Evolutionary conservation across 2,797 vertebrate species (phyloP).

Genomic region (Gobionotothen gibberifrons): DNA sequence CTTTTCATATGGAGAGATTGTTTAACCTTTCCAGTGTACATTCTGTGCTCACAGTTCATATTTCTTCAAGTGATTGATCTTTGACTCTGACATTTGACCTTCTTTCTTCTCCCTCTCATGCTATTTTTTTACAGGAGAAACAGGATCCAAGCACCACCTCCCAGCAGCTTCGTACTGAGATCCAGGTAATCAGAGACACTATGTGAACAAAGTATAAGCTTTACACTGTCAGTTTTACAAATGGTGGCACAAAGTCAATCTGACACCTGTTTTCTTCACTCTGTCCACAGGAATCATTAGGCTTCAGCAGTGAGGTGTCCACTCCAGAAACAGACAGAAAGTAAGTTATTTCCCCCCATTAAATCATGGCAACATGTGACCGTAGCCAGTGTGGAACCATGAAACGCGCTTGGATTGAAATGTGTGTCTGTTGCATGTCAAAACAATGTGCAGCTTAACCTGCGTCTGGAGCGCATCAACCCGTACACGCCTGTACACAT

Average conservation of each 20-base stretch:
- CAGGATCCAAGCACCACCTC: slow-evolving; percentile 89
- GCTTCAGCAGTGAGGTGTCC: slow-evolving; percentile 91
- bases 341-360: slow-evolving; percentile 80
- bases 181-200: slow-evolving; percentile 87
- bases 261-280: slow-evolving; percentile 25
- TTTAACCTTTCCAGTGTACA: neutral
- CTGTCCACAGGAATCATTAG: slow-evolving; percentile 90
- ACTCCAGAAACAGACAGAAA: slow-evolving; percentile 97
- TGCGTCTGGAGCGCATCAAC: slow-evolving; percentile 64
- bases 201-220: neutral
- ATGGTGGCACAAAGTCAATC: neutral
- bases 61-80: slow-evolving; percentile 24
- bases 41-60: neutral
- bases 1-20: neutral
- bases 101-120: neutral
- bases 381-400: neutral
- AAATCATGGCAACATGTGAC: slow-evolving; percentile 18
- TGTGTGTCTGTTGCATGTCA: slow-evolving; percentile 62
- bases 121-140: slow-evolving; percentile 88
- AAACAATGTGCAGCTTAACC: slow-evolving; percentile 43
- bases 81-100: slow-evolving; percentile 21
- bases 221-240: no score
- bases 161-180: slow-evolving; percentile 92
- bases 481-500: slow-evolving; percentile 11
- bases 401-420: slow-evolving; percentile 41